Evolutionary conservation across 2,888 invertebrate species (phyloP).

Genomic region (Malacosoma neustria): DNA sequence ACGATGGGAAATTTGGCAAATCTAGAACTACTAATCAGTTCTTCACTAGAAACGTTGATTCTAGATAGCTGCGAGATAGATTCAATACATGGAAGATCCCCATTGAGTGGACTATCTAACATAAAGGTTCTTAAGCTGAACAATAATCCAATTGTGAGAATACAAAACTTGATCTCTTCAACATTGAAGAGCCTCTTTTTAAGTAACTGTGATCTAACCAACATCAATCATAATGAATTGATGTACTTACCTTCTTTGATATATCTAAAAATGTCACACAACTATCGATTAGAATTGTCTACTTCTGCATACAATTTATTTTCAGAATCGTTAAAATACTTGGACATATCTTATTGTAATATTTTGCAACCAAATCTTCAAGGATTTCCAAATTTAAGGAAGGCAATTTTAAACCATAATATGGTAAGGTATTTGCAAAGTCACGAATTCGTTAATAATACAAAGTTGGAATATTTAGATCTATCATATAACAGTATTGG

Average conservation of each 20-base stretch:
- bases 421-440: conserved; percentile 74
- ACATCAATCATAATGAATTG: conserved; percentile 68
- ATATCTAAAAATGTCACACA: conserved; percentile 76
- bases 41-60: conserved; percentile 73
- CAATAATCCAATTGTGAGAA: conserved; percentile 62
- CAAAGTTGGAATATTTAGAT: conserved; percentile 75
- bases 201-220: conserved; percentile 72
- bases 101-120: conserved; percentile 64
- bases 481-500: conserved; percentile 80
- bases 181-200: conserved; percentile 72
- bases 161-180: conserved; percentile 63
- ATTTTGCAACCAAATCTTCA: conserved; percentile 75
- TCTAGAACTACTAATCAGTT: conserved; percentile 71
- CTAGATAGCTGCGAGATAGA: conserved; percentile 77
- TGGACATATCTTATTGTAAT: conserved; percentile 78
- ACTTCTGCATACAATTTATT: conserved; percentile 47
- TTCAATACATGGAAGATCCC: conserved; percentile 63
- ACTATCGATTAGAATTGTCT: conserved; percentile 70
- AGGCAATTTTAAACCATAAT: conserved; percentile 77
- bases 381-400: conserved; percentile 76
- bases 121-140: conserved; percentile 70
- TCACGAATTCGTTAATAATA: conserved; percentile 77
- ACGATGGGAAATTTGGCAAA: conserved; percentile 65
- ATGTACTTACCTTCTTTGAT: conserved; percentile 74
- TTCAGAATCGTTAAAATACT: conserved; percentile 65